A percentile compares a stretch with the other conserved stretches of the same genome.
Evolutionary conservation across 1,140 invertebrate genomes (phyloP).

Genomic region (Mesaphorura yosii): DNA sequence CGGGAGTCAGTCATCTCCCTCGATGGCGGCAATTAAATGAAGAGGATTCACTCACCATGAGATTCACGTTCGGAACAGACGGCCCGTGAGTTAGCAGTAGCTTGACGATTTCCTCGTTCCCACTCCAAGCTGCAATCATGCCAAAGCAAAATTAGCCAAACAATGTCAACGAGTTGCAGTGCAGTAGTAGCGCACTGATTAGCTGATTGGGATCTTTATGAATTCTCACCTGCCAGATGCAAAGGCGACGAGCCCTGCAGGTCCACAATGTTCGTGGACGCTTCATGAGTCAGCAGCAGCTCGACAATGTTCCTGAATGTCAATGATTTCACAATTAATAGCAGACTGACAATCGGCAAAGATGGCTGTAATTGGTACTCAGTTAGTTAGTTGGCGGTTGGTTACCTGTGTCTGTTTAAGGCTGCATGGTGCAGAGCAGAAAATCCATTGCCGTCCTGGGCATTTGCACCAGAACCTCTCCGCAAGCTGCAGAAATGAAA

Average conservation of each 20-base stretch:
- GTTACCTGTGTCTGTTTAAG: constrained; percentile 81
- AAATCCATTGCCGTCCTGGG: constrained; percentile 86
- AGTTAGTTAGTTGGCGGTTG: too few relatives aligned
- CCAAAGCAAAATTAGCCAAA: constrained; percentile 33
- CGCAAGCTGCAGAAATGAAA: constrained; percentile 56
- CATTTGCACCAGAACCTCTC: constrained; percentile 77
- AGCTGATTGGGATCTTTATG: not conserved
- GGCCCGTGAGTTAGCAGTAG: constrained; percentile 62
- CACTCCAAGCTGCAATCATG: constrained; percentile 81
- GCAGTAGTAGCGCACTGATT: not conserved
- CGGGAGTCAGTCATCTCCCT: too few relatives aligned
- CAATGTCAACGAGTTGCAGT: not conserved
- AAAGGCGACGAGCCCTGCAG: constrained; percentile 72
- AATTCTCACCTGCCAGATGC: constrained; percentile 62
- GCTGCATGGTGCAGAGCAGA: constrained; percentile 88
- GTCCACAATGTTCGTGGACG: constrained; percentile 75
- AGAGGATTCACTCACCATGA: constrained; percentile 48
- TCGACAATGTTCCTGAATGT: constrained; percentile 70
- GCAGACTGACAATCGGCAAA: constrained; percentile 1
- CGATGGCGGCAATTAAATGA: not conserved
- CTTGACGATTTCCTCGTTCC: constrained; percentile 68
- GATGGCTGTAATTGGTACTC: not conserved
- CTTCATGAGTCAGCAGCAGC: constrained; percentile 71
- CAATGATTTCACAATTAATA: not conserved
- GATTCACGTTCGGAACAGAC: constrained; percentile 64